Percentiles rank a stretch among this genome's conserved stretches.
Conservation (phyloP, 1,140 invertebrate genomes). For the Acyrthosiphon pisum region DNA sequence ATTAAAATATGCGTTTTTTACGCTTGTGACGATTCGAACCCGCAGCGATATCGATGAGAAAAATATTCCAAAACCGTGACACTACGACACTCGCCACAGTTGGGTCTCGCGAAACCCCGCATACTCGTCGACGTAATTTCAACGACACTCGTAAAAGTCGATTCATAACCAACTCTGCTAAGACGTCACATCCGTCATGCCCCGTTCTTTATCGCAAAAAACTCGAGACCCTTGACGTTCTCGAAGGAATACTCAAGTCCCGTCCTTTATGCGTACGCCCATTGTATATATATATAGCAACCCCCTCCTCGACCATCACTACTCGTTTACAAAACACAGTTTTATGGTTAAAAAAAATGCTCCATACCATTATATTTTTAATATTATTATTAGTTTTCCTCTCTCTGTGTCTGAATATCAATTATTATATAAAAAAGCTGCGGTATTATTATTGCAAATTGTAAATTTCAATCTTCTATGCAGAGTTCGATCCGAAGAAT, state of each 20-base stretch:
- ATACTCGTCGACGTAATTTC: not conserved
- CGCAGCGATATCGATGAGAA: not conserved
- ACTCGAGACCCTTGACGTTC: not conserved
- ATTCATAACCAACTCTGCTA: not conserved
- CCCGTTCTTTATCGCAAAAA: not conserved
- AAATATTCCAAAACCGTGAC: not conserved
- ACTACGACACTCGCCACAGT: not conserved
- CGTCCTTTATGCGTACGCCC: not conserved
- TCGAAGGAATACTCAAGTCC: not conserved
- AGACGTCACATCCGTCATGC: not conserved
- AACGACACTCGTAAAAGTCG: not conserved
- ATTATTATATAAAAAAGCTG: too few species aligned
- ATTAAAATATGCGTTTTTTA: not conserved
- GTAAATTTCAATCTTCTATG: too few species aligned
- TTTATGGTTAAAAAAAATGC: not conserved
- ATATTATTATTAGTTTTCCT: not conserved
- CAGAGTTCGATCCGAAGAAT: not conserved
- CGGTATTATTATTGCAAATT: not conserved
- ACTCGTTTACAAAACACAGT: not conserved
- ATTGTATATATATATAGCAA: not conserved
- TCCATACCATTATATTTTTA: not conserved
- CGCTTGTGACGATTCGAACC: too few species aligned
- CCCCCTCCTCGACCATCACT: not conserved
- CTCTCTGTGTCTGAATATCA: not conserved
- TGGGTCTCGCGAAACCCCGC: not conserved